Base-by-base conservation (phyloP, 1,140 invertebrate genomes). In the Sarcophaga peregrina region DNA sequence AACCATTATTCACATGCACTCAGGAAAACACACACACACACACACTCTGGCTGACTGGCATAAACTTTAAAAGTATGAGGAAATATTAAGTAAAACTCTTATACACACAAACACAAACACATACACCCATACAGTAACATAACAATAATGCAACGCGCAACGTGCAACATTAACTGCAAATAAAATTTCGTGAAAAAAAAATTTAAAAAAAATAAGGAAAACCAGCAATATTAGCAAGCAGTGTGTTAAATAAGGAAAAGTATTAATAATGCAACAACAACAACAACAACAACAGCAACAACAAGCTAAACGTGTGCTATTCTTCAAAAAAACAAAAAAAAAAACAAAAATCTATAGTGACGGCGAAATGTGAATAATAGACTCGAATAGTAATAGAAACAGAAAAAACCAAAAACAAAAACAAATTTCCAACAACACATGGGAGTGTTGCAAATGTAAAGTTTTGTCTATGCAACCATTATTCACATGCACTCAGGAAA, bases 181-280 rank as follows among this genome's bases (percentile, higher is more conserved):
- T 4, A 37, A 37, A 37, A 37, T 37, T 37, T 37, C 25, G 4
- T 2, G 4, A 37, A 37, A 37, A 37, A 37, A 37, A 37, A 37
- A 37, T n/a, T n/a, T n/a, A n/a, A n/a, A n/a, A n/a, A n/a, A n/a
- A n/a, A 68, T 25, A 4, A 37, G 7, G 20, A 17, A 68, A 68
- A 68, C 3, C 7, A 68, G 20, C 62, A 68, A 13, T 8, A 20
- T 20, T 17, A 20, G 62, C 62, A 68, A 25, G 4, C 54, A 58
- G n/a, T n/a, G 11, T 58, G 54, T n/a, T 58, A 58, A 58, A 58
- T 58, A 58, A 58, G 54, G 54, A 58, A 58, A 58, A 58, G 54
- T 58, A 58, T 58, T 13, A 58, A 58, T 37, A 37, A 37, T 37
- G 4, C 25, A 37, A 37, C 25, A 37, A 37, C 15, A 58, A 25